These are phyloP conservation scores for Luscinia luscinia DNA, from an alignment of 2,797 vertebrate genomes.

Conservation along the genomic window DNA sequence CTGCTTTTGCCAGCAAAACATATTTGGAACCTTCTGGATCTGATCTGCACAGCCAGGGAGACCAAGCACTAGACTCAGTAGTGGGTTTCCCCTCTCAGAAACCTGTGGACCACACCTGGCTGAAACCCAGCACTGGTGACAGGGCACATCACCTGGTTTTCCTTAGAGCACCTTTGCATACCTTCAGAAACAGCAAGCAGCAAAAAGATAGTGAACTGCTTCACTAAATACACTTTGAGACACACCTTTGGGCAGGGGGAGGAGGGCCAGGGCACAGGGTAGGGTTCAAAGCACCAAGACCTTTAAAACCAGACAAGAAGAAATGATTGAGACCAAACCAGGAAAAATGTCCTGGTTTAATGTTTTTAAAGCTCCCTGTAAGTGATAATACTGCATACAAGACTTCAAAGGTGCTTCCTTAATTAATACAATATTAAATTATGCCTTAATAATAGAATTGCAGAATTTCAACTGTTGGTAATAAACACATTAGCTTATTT, in stretches of 20 bases:
- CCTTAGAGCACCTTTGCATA: background rate
- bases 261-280: background rate
- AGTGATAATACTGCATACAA: background rate
- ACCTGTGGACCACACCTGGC: background rate
- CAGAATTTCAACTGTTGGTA: background rate
- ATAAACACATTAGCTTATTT: slow-evolving; percentile 54
- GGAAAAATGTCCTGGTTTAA: background rate
- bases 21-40: background rate
- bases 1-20: background rate
- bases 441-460: slow-evolving; percentile 10
- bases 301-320: background rate
- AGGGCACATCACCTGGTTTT: background rate
- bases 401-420: background rate
- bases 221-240: background rate
- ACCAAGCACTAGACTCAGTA: background rate
- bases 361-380: background rate
- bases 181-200: background rate
- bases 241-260: background rate
- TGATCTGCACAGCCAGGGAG: background rate
- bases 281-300: background rate
- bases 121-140: background rate
- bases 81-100: background rate
- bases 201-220: background rate
- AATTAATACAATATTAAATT: slow-evolving; percentile 49
- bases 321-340: background rate